These are phyloP conservation scores for Saimiri boliviensis DNA, from an alignment of 2,113 vertebrate species.

Conservation along the genomic window DNA sequence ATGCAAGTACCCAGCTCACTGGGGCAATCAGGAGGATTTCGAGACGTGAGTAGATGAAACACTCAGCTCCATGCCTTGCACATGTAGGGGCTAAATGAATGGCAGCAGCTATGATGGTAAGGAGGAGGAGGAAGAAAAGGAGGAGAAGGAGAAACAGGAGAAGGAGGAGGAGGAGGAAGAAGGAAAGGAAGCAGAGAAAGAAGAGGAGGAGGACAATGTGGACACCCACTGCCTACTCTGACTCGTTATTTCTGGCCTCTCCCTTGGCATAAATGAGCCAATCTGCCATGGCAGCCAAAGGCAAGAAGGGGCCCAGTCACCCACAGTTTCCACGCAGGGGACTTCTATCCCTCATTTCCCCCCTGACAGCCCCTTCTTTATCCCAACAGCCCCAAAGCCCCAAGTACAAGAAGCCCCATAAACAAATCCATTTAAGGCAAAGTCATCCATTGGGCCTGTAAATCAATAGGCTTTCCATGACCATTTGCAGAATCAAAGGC, in stretches of 20 bases:
- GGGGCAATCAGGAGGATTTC: neutral
- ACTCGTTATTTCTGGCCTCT: neutral
- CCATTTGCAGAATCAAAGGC: conserved; percentile 48
- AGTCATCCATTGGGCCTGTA: neutral
- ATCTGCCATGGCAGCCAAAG: neutral
- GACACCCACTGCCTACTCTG: neutral
- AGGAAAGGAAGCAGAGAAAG: neutral
- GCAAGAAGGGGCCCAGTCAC: neutral
- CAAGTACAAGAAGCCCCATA: neutral
- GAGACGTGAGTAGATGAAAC: neutral
- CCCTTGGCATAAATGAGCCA: neutral
- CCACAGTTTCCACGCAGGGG: neutral
- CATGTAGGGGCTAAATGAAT: neutral
- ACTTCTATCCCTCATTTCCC: neutral
- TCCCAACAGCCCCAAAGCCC: neutral
- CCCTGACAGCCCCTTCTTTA: neutral
- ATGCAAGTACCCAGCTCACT: neutral
- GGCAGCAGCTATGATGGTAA: neutral
- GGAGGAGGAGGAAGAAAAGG: neutral
- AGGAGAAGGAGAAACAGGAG: neutral
- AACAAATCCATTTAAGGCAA: neutral
- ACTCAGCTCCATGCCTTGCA: neutral
- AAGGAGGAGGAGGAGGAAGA: too few relatives aligned
- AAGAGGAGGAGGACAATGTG: neutral
- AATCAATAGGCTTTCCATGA: conserved; percentile 28